Evolutionary conservation across 2,797 vertebrate genomes (phyloP).

Genomic region (Psittacula echo): DNA sequence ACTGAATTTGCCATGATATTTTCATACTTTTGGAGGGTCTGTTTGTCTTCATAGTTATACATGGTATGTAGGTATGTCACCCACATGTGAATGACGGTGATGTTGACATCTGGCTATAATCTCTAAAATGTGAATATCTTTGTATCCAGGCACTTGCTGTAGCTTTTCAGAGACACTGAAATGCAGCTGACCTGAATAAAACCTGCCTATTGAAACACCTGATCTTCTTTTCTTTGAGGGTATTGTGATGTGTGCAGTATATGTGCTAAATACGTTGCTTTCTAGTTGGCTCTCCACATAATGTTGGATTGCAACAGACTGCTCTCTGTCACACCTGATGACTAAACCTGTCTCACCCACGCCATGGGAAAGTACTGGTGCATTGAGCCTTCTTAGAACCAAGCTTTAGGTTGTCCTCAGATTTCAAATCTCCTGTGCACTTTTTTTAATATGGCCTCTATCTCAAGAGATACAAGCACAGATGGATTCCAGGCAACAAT

Average conservation of each 20-base stretch:
- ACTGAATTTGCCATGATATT: not conserved
- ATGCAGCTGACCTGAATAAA: constrained; percentile 51
- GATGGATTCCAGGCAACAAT: constrained; percentile 74
- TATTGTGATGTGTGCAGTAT: constrained; percentile 39
- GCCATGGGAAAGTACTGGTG: constrained; percentile 45
- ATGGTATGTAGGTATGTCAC: not conserved
- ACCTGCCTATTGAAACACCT: not conserved
- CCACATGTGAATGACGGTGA: not conserved
- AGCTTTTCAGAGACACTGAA: constrained; percentile 36
- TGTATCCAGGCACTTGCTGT: constrained; percentile 8
- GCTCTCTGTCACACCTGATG: constrained; percentile 60
- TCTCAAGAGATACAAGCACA: constrained; percentile 73
- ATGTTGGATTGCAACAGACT: constrained; percentile 60
- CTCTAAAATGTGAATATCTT: not conserved
- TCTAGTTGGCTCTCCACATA: constrained; percentile 52
- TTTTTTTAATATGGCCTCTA: constrained; percentile 64
- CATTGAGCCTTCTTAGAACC: constrained; percentile 57
- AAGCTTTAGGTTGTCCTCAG: constrained; percentile 70
- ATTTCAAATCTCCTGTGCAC: constrained; percentile 62
- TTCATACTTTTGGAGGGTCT: not conserved
- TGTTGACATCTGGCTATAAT: not conserved
- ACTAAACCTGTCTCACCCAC: constrained; percentile 57
- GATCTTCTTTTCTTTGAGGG: constrained; percentile 44
- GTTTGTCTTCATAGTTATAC: not conserved
- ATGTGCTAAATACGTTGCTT: constrained; percentile 58